Base-by-base conservation (phyloP, 1,140 invertebrate genomes). In the Lanistes nyassanus region DNA sequence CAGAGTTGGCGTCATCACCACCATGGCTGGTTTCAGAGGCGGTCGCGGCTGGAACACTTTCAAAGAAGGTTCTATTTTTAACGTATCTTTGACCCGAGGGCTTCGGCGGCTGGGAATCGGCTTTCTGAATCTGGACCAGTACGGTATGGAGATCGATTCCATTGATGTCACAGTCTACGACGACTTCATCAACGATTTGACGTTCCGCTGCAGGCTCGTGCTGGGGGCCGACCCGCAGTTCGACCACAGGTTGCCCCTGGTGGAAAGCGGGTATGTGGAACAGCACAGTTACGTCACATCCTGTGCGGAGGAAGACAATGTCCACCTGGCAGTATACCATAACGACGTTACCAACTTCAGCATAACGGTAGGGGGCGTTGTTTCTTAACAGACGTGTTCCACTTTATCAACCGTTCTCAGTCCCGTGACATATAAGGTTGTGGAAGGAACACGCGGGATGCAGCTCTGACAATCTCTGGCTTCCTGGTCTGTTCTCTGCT, bases 301-400 rank as follows among this genome's bases (percentile, higher is more conserved):
- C 13, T 68, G 66, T 42, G 66, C 66, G 19, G 66, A 68, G 7
- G 66, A 68, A 42, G 66, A 68, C 42, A 68, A 68, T 26, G 42
- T 68, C n/a, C 26, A 47, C 29, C 36, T 68, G 5, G 34, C 66
- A 23, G 66, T 68, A 23, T 68, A 39, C 29, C 66, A 39, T 26
- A 6, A 39, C 26, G 23, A 16, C 13, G 21, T 68, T 19, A 19
- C 66, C 4, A n/a, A 16, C 0, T 68, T 39, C 66, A 68, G 16
- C 4, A 26, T 68, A 36, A 68, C 66, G 42, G 66, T 42, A 23
- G n/a, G 42, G 9, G 19, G 19, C 0, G 42, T 47, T 47, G 9
- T 47, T 16, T 47, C 42, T 47, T 1, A 13, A 0, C 5, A 2
- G n/a, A n/a, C 5, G 19, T 47, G 42, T 9, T 47, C 42, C 19